Base-by-base conservation (phyloP, 2,797 vertebrate genomes). In the Kryptolebias ocellatus region DNA sequence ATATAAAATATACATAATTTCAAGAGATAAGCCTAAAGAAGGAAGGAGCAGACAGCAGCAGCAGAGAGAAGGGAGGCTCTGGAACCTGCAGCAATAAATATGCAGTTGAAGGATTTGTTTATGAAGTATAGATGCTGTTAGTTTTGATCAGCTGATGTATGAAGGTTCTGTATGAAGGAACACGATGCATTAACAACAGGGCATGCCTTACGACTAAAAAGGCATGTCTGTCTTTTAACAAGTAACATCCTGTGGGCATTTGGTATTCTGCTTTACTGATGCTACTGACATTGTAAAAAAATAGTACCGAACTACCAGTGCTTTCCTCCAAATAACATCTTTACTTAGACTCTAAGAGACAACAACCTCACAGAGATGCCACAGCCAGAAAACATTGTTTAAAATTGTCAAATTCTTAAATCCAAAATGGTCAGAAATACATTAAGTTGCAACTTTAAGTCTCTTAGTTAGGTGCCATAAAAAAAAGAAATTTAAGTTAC, bases 1-100 rank as follows among this genome's bases (percentile, higher is more conserved):
- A 65, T 66, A 47, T 76, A 57, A 20, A 76, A 71, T 29, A 70
- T 56, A 18, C 63, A 60, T 46, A 12, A 73, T 80, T 61, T 60
- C 15, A 60, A 60, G 6, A 68, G 24, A 54, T 3, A 29, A 28
- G 54, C 60, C 17, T 1, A 45, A 18, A 11, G 49, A 72, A 69
- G 31, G 3, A 66, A 29, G 18, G 28, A 50, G 1, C 11, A 34
- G 14, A 50, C 5, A 16, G 31, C 12, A 62, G 56, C 6, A 47
- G 50, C 51, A 34, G 45, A 71, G 53, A 47, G 16, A 29, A 24
- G 1, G 2, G 29, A 58, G 51, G 45, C 24, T 59, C 29, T 24
- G 42, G 50, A 62, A 56, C n/a, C 15, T 49, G 28, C 29, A 62
- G 47, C 57, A 52, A 61, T 63, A 46, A 18, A 50, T 31, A n/a